Conservation (phyloP, 1,140 invertebrate genomes). For the Hetaerina americana region DNA sequence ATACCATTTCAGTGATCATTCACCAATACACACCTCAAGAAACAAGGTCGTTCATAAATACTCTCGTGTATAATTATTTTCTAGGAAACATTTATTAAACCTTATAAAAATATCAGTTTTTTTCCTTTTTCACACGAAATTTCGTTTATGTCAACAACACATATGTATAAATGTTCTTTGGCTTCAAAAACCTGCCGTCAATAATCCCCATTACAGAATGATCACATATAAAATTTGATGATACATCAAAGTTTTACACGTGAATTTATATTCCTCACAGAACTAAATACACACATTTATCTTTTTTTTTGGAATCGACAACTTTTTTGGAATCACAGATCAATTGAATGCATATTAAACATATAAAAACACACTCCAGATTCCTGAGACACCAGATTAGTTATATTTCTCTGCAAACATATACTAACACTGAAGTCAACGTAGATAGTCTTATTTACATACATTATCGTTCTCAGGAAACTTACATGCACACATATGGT, state of each 20-base stretch:
- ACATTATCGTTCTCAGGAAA: no score
- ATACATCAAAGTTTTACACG: neutral
- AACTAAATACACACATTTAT: neutral
- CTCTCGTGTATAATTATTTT: neutral
- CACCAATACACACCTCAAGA: neutral
- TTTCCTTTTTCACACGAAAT: neutral
- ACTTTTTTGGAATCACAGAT: neutral
- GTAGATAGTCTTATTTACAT: no score
- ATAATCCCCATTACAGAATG: neutral
- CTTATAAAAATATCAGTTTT: neutral
- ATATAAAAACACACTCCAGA: no score
- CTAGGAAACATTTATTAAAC: neutral
- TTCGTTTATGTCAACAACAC: neutral
- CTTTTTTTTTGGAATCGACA: neutral
- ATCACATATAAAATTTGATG: neutral
- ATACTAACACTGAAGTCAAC: no score
- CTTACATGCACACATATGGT: no score
- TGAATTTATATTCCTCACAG: neutral
- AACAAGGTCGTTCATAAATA: neutral
- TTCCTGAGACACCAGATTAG: neutral
- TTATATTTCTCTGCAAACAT: no score
- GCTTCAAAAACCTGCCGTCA: neutral
- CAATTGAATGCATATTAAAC: neutral
- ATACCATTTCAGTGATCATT: neutral
- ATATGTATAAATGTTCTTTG: neutral